Base-by-base conservation (phyloP, 2,113 vertebrate species). In the Pithys albifrons region DNA sequence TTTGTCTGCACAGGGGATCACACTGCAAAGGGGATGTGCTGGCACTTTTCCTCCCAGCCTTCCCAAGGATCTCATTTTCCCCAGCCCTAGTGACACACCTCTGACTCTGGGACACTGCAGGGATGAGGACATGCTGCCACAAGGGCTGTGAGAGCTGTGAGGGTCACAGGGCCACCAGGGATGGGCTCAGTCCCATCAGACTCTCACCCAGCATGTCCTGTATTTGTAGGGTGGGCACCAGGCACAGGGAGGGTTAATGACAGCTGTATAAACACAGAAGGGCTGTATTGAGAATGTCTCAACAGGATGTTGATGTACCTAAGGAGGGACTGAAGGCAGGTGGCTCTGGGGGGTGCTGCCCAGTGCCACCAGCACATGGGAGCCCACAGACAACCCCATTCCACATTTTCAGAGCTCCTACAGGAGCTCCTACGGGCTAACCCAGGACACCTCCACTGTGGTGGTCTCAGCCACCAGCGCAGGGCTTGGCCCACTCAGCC, bases 311-410 rank as follows among this genome's bases (percentile, higher is more conserved):
- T 52, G 39, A 45, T 11, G 11, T 23, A 46, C 35, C 23, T 64
- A 77, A 62, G n/a, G 12, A 86, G 43, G 31, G 25, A 27, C 52
- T 66, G 59, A 58, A 41, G 37, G 28, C 27, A 69, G 39, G 11
- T 33, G 49, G 41, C 24, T 57, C 55, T 27, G 19, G 1, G 9
- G 10, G 9, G 33, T 31, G 37, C 45, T 69, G 49, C 72, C 64
- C 65, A 20, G 17, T 12, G 59, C 22, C 62, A 48, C 35, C 39
- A 35, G 49, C 4, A 2, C 0, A 0, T 59, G 58, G 62, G 6
- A 73, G 23, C 58, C 55, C 35, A 6, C 52, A 78, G 22, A 4
- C 54, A 76, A 39, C 10, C 19, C 35, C 28, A 19, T 45, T 71
- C 15, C 22, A 20, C n/a, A 12, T 41, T 10, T 39, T 35, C 52